A percentile compares a stretch with the other conserved stretches of the same genome.
These are phyloP conservation scores for Etheostoma cragini DNA, from an alignment of 2,113 vertebrate genomes.

Conservation along the genomic window DNA sequence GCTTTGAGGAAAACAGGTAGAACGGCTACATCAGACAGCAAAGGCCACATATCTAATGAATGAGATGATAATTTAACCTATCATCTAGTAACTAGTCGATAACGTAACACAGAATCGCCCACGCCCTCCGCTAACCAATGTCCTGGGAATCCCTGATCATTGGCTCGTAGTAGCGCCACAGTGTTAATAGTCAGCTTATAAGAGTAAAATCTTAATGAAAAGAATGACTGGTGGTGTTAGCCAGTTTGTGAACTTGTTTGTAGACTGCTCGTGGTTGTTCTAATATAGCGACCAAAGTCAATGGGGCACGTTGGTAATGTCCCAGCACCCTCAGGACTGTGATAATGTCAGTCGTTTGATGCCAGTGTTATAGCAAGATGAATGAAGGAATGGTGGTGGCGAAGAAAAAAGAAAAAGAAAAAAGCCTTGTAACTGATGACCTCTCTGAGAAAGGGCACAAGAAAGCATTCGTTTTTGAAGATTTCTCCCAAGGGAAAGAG, in stretches of 20 bases:
- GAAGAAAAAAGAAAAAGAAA: constrained; percentile 79
- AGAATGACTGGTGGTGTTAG: not conserved
- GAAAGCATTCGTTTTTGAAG: not conserved
- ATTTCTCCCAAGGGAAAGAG: constrained; percentile 3
- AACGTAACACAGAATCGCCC: too few species aligned
- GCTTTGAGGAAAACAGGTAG: too few species aligned
- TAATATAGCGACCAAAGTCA: constrained; percentile 63
- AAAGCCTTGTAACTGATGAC: constrained; percentile 59
- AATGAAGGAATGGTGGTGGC: constrained; percentile 60
- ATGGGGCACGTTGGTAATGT: constrained; percentile 74
- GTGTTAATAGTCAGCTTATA: not conserved
- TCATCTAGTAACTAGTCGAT: too few species aligned
- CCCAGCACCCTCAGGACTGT: constrained; percentile 47
- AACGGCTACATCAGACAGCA: too few species aligned
- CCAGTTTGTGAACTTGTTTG: not conserved
- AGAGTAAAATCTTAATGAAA: not conserved
- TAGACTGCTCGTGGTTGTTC: constrained; percentile 44
- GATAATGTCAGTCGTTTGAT: constrained; percentile 75
- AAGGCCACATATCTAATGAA: too few species aligned
- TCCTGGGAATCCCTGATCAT: too few species aligned
- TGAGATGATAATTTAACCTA: too few species aligned
- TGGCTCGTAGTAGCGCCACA: not conserved
- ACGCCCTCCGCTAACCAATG: too few species aligned
- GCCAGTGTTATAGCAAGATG: constrained; percentile 62
- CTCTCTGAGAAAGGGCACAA: constrained; percentile 53